Conservation (phyloP, 2,113 vertebrate genomes). For the Solea senegalensis region DNA sequence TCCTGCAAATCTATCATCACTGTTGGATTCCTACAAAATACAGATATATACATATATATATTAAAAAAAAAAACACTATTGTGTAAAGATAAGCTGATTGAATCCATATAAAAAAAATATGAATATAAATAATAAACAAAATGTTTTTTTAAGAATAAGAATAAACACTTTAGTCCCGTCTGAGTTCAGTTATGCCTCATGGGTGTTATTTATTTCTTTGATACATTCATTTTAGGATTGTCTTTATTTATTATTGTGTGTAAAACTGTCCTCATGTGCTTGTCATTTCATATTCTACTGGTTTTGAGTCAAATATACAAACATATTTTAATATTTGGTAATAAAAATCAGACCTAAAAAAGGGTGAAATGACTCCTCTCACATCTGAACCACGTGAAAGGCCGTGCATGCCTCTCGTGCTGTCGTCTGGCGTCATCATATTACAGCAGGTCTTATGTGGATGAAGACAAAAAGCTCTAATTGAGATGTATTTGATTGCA, state of each 20-base stretch:
- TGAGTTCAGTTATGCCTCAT: not conserved
- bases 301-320: too few species aligned
- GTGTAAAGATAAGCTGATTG: not conserved
- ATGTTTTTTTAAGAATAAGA: too few species aligned
- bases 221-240: too few species aligned
- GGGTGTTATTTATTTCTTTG: not conserved
- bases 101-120: not conserved
- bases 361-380: not conserved
- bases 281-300: too few species aligned
- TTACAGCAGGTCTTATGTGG: conserved; percentile 46
- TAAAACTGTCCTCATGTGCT: too few species aligned
- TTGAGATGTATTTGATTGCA: conserved; percentile 75
- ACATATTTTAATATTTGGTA: too few species aligned
- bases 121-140: not conserved
- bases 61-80: not conserved
- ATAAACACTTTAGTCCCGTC: not conserved
- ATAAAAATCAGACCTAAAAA: not conserved
- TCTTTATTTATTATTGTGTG: too few species aligned
- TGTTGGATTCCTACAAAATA: conserved; percentile 9
- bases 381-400: conserved; percentile 5
- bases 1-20: conserved; percentile 6
- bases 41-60: conserved; percentile 19
- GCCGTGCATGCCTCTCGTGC: conserved; percentile 13
- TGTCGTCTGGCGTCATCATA: conserved; percentile 39
- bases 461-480: conserved; percentile 45